These are phyloP conservation scores for Corynorhinus townsendii DNA, from an alignment of 2,113 vertebrate species.

Conservation along the genomic window DNA sequence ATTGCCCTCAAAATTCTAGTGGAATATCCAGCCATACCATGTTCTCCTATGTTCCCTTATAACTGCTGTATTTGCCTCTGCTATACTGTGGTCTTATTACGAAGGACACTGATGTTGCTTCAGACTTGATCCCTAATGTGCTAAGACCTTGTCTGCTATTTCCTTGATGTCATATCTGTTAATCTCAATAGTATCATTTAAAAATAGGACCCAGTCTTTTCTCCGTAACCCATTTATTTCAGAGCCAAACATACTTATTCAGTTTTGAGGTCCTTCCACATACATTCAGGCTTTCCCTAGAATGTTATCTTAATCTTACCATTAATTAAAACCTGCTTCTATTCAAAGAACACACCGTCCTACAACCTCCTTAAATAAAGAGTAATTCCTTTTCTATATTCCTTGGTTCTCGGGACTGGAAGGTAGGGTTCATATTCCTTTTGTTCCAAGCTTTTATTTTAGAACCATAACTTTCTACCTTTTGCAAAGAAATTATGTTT, in stretches of 20 bases:
- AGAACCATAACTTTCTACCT: not conserved
- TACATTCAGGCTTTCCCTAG: not conserved
- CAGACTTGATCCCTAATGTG: not conserved
- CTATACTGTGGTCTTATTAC: not conserved
- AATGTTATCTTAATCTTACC: not conserved
- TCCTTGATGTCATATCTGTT: not conserved
- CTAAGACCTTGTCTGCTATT: not conserved
- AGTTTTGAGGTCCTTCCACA: not conserved
- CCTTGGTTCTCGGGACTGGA: not conserved
- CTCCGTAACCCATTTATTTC: not conserved
- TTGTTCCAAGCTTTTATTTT: not conserved
- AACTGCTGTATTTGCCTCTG: not conserved
- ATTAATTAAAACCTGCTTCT: not conserved
- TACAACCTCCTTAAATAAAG: not conserved
- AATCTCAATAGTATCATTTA: not conserved
- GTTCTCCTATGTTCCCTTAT: not conserved
- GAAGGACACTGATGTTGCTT: not conserved
- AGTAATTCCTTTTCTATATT: not conserved
- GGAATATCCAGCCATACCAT: not conserved
- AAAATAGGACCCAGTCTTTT: not conserved
- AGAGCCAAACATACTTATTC: accelerated
- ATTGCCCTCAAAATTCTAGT: not conserved
- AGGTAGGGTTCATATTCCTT: not conserved
- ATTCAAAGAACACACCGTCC: not conserved
- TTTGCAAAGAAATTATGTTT: not conserved